Conservation (phyloP, 2,888 invertebrate species). For the Acanthoscelides obtectus region DNA sequence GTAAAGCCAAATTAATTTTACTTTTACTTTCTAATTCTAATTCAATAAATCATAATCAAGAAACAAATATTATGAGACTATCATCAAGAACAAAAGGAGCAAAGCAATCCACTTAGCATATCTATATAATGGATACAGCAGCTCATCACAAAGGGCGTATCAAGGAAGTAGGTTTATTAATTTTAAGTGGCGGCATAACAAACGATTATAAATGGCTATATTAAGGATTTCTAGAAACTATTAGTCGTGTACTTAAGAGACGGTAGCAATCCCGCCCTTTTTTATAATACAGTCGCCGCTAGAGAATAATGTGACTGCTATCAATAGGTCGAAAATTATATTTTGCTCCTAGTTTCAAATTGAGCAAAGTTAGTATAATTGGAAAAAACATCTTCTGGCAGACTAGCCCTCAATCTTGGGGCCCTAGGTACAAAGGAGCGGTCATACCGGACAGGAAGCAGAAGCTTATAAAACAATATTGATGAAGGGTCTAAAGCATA, state of each 20-base stretch:
- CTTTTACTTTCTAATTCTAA: background rate
- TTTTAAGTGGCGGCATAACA: background rate
- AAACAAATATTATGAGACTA: background rate
- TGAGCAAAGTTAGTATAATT: no score
- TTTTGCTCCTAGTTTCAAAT: no score
- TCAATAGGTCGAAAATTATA: no score
- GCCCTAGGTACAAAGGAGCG: no score
- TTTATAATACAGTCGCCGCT: no score
- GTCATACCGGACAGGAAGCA: no score
- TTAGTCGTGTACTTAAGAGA: background rate
- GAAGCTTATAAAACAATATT: no score
- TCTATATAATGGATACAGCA: background rate
- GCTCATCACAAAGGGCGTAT: background rate
- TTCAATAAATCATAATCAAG: background rate
- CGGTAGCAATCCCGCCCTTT: no score
- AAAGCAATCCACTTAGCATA: background rate
- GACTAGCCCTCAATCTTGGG: no score
- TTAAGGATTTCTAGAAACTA: background rate
- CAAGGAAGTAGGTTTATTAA: background rate
- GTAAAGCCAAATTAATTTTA: background rate
- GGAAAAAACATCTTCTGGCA: no score
- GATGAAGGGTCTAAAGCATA: no score
- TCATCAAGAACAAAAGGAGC: background rate
- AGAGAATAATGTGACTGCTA: no score
- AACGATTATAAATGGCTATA: background rate